Percentiles rank a stretch among this genome's conserved stretches.
Conservation (phyloP, 1,140 invertebrate genomes). For the Lordiphosa stackelbergi region DNA sequence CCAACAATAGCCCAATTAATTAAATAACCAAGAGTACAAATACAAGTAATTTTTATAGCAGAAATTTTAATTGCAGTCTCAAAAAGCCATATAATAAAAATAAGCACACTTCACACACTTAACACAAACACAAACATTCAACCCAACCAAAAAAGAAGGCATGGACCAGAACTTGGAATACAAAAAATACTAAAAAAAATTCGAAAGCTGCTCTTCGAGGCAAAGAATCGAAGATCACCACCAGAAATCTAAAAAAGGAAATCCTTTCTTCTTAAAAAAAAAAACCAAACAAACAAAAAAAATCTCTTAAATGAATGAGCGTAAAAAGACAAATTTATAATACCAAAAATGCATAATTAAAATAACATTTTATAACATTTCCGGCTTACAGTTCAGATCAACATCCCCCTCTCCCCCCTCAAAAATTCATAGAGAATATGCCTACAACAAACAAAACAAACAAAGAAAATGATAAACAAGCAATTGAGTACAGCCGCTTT, state of each 20-base stretch:
- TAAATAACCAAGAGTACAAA: slow-evolving; percentile 77
- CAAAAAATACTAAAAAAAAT: slow-evolving; percentile 30
- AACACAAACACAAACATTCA: slow-evolving; percentile 24
- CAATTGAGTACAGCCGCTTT: slow-evolving; percentile 74
- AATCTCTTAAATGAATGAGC: slow-evolving; percentile 12
- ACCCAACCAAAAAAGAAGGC: slow-evolving; percentile 32
- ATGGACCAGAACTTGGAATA: slow-evolving; percentile 25
- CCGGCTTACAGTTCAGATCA: slow-evolving; percentile 52
- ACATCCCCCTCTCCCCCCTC: background rate
- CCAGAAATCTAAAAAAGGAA: slow-evolving; percentile 22
- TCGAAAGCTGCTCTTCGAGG: slow-evolving; percentile 46
- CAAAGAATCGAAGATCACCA: slow-evolving; percentile 20
- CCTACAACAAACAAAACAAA: slow-evolving; percentile 45
- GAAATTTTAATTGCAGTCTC: slow-evolving; percentile 75
- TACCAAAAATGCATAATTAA: slow-evolving; percentile 17
- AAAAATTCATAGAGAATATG: slow-evolving; percentile 59
- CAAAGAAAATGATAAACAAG: slow-evolving; percentile 25
- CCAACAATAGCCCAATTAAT: slow-evolving; percentile 76
- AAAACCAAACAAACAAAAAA: slow-evolving; percentile 15
- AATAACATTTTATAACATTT: slow-evolving; percentile 30
- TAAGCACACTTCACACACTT: slow-evolving; percentile 30
- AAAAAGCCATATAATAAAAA: slow-evolving; percentile 60
- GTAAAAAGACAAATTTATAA: slow-evolving; percentile 18
- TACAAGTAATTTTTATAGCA: slow-evolving; percentile 77
- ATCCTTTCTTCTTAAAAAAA: slow-evolving; percentile 72